phyloP scores from a whole-genome alignment of 2,113 vertebrate genomes.

The Periophthalmodon schlosseri region DNA sequence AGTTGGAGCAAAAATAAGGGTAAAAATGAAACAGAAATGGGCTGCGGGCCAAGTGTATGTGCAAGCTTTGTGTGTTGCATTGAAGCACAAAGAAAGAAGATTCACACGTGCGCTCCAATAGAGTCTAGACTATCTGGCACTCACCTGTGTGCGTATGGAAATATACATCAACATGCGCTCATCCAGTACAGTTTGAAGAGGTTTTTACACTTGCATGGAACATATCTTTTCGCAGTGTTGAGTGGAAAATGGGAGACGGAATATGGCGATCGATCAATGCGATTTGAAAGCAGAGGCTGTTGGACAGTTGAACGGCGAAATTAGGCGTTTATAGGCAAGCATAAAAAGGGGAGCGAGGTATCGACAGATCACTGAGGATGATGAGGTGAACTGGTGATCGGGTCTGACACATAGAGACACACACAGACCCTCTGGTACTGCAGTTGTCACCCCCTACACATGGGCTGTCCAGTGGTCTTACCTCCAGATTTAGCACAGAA shows the following conservation, averaged over 20 bases:
- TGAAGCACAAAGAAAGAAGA: conserved; percentile 46
- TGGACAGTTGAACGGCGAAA: conserved; percentile 4
- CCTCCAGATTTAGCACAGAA: neutral
- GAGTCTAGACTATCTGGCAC: conserved; percentile 42
- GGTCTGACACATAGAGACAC: conserved; percentile 38
- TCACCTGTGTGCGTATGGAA: conserved; percentile 26
- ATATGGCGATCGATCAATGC: conserved; percentile 5
- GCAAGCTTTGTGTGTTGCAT: conserved; percentile 51
- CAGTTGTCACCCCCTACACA: conserved; percentile 57
- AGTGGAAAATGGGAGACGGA: neutral
- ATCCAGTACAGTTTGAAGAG: neutral
- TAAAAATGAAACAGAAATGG: conserved; percentile 28
- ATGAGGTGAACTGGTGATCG: conserved; percentile 42
- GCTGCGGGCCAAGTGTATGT: conserved; percentile 56
- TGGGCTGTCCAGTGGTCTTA: conserved; percentile 25
- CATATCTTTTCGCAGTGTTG: conserved; percentile 3
- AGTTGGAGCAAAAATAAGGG: conserved; percentile 21
- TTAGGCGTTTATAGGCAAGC: neutral
- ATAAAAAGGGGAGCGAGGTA: conserved; percentile 10
- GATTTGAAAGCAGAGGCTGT: neutral
- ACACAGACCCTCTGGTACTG: conserved; percentile 39
- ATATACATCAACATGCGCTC: conserved; percentile 32
- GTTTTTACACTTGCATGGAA: conserved; percentile 11
- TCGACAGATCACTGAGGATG: conserved; percentile 33
- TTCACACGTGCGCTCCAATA: conserved; percentile 35